These are phyloP conservation scores for Dicranocentrus wangi DNA, from an alignment of 2,888 invertebrate species.

Conservation along the genomic window DNA sequence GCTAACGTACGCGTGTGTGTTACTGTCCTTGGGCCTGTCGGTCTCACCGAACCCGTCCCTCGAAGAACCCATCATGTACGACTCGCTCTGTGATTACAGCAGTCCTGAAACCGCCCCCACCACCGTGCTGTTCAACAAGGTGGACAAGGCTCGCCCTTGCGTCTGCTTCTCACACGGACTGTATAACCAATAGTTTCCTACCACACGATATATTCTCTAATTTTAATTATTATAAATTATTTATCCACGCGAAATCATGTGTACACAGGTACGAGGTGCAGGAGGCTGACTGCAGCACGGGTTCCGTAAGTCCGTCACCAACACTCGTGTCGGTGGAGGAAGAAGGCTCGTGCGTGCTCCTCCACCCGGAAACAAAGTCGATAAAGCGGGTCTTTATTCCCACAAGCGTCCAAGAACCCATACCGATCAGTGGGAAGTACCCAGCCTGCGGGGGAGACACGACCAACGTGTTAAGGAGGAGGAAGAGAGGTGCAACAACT, in stretches of 20 bases:
- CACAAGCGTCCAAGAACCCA: no score
- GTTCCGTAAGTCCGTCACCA: no score
- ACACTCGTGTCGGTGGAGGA: no score
- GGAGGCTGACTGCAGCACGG: not conserved
- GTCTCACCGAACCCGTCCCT: not conserved
- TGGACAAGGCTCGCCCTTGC: not conserved
- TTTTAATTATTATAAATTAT: no score
- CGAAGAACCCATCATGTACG: not conserved
- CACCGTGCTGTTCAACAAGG: not conserved
- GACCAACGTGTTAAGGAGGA: not conserved
- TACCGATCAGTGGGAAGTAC: not conserved
- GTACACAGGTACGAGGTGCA: conserved; percentile 3
- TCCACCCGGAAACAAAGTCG: not conserved
- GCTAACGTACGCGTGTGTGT: no score
- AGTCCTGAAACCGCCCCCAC: no score
- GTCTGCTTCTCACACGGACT: not conserved
- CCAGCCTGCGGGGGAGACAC: not conserved
- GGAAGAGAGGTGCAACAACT: not conserved
- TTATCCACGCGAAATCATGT: no score
- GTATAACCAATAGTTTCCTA: no score
- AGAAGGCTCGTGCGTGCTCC: not conserved
- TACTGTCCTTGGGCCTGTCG: no score
- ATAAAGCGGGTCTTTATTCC: no score
- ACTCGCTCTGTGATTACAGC: not conserved
- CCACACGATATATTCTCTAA: no score